Evolutionary conservation across 2,113 vertebrate species (phyloP), one percentile per base, ranked within the genome.

Genomic region (Eurystomus gularis): DNA sequence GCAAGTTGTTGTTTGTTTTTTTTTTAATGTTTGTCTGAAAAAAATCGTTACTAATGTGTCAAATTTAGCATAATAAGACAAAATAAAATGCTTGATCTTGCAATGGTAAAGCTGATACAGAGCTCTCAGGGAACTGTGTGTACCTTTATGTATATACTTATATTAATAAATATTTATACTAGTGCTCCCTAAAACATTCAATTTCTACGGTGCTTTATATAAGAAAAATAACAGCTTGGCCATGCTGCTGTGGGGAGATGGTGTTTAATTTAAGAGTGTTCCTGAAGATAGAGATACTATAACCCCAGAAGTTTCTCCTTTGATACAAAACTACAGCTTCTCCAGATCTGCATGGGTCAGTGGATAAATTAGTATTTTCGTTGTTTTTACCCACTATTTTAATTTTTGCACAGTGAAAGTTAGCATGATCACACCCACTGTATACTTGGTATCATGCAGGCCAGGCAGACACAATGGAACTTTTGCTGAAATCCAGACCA

Each of bases 1-100:
- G 5, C 2, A 26, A 49, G 9, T 10, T 0, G 42, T 3, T n/a
- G n/a, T n/a, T n/a, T n/a, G n/a, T n/a, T n/a, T n/a, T n/a, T 21
- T 52, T 60, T 44, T 2, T 6, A 69, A 46, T 6, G 39, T 55
- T 46, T 62, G 6, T 51, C 17, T 64, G 21, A 19, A 64, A 71
- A 39, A 25, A 16, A 3, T 33, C 0, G 2, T 81, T 57, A 14
- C 8, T 23, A 10, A 39, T 33, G 11, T 19, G 28, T 65, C 28
- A 62, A n/a, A 55, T 80, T 62, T 42, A 61, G 7, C 8, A 3
- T n/a, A 18, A 5, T 46, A 48, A 8, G 88, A 40, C 11, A 52
- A 71, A 86, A 72, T 61, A 37, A 72, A 79, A 39, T 20, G 21
- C 21, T 93, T 84, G 35, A 24, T 61, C 29, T 88, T 86, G 28